These are phyloP conservation scores for Ophraella communa DNA, from an alignment of 2,888 invertebrate genomes.

Conservation along the genomic window DNA sequence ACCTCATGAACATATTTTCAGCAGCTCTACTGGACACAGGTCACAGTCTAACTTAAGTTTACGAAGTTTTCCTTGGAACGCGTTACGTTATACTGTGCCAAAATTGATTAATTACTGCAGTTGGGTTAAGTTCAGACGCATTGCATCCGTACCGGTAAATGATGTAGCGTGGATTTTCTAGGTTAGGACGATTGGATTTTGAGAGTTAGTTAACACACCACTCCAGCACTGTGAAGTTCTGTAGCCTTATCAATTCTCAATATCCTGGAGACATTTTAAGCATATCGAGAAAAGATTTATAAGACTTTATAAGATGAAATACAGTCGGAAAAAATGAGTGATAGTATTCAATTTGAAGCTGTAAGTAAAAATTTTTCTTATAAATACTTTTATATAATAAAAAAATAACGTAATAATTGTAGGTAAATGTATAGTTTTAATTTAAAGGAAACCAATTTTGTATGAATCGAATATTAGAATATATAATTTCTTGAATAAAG, in stretches of 20 bases:
- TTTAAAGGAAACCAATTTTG: no score
- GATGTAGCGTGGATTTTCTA: constrained; percentile 15
- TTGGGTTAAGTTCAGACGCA: constrained; percentile 47
- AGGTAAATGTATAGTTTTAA: no score
- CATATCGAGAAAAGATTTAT: background rate
- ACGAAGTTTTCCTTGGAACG: background rate
- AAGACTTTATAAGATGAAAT: background rate
- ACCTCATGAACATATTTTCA: background rate
- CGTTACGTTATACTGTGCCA: background rate
- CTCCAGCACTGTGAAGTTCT: background rate
- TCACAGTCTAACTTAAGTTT: background rate
- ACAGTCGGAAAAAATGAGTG: background rate
- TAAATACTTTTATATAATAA: background rate
- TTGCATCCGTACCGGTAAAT: constrained; percentile 47
- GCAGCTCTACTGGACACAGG: background rate
- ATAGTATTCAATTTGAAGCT: background rate
- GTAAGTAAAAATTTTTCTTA: background rate
- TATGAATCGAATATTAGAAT: no score
- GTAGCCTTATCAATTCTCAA: background rate
- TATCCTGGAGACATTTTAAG: no score
- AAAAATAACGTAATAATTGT: no score
- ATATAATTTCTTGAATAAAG: no score
- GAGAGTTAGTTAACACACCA: background rate
- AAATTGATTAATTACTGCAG: background rate
- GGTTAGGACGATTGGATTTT: constrained; percentile 17